phyloP scores from a whole-genome alignment of 1,140 invertebrate species.

The Penaeus indicus region DNA sequence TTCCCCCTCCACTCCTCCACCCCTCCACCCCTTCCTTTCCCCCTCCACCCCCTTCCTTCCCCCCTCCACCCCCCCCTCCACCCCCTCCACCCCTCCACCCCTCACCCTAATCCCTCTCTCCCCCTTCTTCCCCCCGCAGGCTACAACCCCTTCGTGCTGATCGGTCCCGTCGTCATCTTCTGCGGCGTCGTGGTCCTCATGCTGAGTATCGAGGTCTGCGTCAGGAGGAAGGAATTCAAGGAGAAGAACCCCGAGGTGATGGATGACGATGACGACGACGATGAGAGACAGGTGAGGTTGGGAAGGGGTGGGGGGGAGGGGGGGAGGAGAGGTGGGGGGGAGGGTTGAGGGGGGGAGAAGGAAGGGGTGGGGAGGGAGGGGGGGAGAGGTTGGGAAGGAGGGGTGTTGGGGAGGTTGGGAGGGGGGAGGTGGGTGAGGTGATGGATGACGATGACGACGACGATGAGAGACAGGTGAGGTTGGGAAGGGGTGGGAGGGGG shows the following conservation, averaged over 20 bases:
- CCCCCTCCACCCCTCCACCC: too few relatives aligned
- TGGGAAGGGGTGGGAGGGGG: background rate
- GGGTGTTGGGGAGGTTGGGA: background rate
- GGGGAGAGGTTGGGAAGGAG: background rate
- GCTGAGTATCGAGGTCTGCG: conserved; percentile 66
- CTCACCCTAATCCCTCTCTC: too few relatives aligned
- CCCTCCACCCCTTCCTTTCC: too few relatives aligned
- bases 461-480: too few relatives aligned
- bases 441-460: background rate
- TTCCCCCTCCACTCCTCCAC: too few relatives aligned
- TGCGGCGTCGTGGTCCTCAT: conserved; percentile 65
- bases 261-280: conserved; percentile 54
- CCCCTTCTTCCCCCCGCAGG: conserved; percentile 16
- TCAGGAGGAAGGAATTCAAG: conserved; percentile 59
- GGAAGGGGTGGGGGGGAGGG: background rate
- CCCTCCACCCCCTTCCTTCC: too few relatives aligned
- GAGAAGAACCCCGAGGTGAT: conserved; percentile 54
- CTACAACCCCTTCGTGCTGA: conserved; percentile 65
- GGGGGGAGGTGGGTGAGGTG: background rate
- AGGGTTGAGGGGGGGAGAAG: background rate
- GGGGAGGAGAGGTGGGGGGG: background rate
- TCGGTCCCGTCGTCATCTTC: conserved; percentile 64
- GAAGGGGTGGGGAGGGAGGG: background rate
- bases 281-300: conserved; percentile 38
- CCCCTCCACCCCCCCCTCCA: too few relatives aligned